These are phyloP conservation scores for Rhamphomyia laevipes DNA, from an alignment of 2,888 invertebrate genomes.

Conservation along the genomic window DNA sequence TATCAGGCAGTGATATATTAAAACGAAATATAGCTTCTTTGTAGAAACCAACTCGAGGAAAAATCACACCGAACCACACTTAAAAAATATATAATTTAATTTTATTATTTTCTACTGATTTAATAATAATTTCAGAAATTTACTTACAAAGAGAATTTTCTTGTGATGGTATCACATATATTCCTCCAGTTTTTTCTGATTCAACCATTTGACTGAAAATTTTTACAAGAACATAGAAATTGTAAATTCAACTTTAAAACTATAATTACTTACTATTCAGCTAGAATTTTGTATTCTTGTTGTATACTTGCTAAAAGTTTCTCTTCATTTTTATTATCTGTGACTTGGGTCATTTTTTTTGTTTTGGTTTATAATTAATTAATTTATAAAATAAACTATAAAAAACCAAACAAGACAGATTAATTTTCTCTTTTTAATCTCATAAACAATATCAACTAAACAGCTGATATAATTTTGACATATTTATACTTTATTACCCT, in stretches of 20 bases:
- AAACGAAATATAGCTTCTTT: conserved; percentile 87
- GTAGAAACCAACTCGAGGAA: conserved; percentile 78
- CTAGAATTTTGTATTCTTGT: conserved; percentile 81
- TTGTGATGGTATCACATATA: conserved; percentile 87
- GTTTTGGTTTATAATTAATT: too few relatives aligned
- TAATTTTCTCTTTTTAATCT: too few relatives aligned
- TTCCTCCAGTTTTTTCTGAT: conserved; percentile 73
- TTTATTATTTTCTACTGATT: background rate
- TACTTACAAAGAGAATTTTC: conserved; percentile 65
- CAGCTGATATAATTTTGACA: too few relatives aligned
- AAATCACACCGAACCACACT: conserved; percentile 43
- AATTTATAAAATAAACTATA: too few relatives aligned
- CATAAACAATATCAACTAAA: too few relatives aligned
- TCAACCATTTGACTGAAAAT: conserved; percentile 67
- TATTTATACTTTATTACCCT: too few relatives aligned
- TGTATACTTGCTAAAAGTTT: conserved; percentile 64
- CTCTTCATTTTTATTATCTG: conserved; percentile 33
- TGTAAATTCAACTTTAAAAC: background rate
- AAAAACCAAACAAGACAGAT: too few relatives aligned
- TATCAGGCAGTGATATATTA: conserved; percentile 70
- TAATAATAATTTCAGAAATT: background rate
- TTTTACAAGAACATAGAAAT: background rate
- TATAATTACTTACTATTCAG: conserved; percentile 72
- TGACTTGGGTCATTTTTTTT: too few relatives aligned
- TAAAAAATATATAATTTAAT: background rate